Evolutionary conservation across 2,888 invertebrate genomes (phyloP).

Genomic region (Tinea pellionella): DNA sequence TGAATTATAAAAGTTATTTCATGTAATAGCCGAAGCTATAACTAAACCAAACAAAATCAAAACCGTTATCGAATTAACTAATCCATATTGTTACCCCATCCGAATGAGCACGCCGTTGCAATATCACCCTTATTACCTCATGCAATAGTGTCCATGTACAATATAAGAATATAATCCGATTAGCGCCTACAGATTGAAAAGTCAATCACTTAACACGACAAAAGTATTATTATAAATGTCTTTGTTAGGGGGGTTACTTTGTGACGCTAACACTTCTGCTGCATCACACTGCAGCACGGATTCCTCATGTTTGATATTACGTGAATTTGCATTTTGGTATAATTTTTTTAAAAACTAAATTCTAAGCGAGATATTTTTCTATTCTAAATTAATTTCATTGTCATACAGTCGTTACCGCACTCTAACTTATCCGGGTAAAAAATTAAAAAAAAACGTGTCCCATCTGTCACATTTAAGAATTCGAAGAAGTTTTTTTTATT

Average conservation of each 20-base stretch:
- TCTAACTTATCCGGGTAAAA: too few relatives aligned
- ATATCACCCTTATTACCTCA: not conserved
- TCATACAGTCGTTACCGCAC: too few relatives aligned
- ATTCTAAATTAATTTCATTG: too few relatives aligned
- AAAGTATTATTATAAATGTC: not conserved
- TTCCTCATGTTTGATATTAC: not conserved
- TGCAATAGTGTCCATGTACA: not conserved
- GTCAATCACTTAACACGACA: constrained; percentile 52
- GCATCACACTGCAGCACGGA: not conserved
- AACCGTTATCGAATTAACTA: not conserved
- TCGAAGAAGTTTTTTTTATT: too few relatives aligned
- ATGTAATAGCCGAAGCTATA: too few relatives aligned
- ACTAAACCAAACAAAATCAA: not conserved
- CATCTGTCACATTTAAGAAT: too few relatives aligned
- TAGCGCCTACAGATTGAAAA: constrained; percentile 57
- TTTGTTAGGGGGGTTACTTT: not conserved
- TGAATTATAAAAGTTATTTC: too few relatives aligned
- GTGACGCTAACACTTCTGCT: not conserved
- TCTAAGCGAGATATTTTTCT: too few relatives aligned
- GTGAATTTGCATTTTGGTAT: not conserved
- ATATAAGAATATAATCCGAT: constrained; percentile 31
- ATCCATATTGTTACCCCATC: not conserved
- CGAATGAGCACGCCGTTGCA: not conserved
- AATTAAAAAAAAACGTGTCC: too few relatives aligned
- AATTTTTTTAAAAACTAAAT: too few relatives aligned